Percentiles rank a stretch among this genome's conserved stretches.
Conservation (phyloP, 2,113 vertebrate species). For the Mus musculus region GRCm39 chr2:93233501-93234000, state of each 20-base stretch:
- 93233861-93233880: background rate
- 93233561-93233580: background rate
- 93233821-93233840: background rate
- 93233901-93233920: background rate
- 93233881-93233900: background rate
- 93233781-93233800: background rate
- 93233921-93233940: background rate
- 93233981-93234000: background rate
- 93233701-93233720: background rate
- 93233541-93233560: background rate
- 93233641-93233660: constrained; percentile 17
- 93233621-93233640: background rate
- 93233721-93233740: background rate
- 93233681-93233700: background rate
- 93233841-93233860: background rate
- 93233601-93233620: background rate
- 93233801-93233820: background rate
- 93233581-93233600: background rate
- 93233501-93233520: background rate
- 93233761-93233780: background rate
- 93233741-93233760: background rate
- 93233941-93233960: background rate
- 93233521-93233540: fast-evolving
- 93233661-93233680: background rate
- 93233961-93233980: background rate